A percentile compares a stretch with the other conserved stretches of the same genome.
These are phyloP conservation scores for Melanerpes aurifrons DNA, from an alignment of 2,113 vertebrate species.

Conservation along the genomic window DNA sequence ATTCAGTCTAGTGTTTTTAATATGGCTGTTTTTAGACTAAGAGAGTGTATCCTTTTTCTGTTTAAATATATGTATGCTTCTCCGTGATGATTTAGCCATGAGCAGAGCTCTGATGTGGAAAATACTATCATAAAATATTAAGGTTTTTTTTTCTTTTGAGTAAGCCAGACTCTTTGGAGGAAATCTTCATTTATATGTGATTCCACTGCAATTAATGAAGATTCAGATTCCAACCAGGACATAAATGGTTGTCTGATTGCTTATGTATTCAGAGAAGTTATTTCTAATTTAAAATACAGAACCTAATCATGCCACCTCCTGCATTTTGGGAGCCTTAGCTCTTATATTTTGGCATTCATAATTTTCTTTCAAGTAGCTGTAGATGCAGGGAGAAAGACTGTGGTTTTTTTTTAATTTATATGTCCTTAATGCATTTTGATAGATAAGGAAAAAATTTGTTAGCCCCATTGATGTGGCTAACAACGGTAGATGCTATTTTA, in stretches of 20 bases:
- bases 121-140: slow-evolving; percentile 44
- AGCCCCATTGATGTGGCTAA: not conserved
- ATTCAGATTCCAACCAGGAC: slow-evolving; percentile 27
- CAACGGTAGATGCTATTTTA: slow-evolving; percentile 4
- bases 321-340: slow-evolving; percentile 51
- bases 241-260: slow-evolving; percentile 57
- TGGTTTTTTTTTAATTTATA: slow-evolving; percentile 22
- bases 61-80: slow-evolving; percentile 44
- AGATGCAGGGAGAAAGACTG: slow-evolving; percentile 33
- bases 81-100: not conserved
- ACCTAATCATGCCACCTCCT: slow-evolving; percentile 52
- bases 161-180: slow-evolving; percentile 8
- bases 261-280: slow-evolving; percentile 62
- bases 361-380: slow-evolving; percentile 67
- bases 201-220: slow-evolving; percentile 64
- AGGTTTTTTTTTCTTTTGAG: slow-evolving; percentile 3
- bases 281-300: slow-evolving; percentile 71
- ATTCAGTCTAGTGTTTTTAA: slow-evolving; percentile 52
- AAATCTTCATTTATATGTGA: slow-evolving; percentile 49
- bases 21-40: slow-evolving; percentile 45
- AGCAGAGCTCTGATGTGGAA: slow-evolving; percentile 38
- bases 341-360: slow-evolving; percentile 66
- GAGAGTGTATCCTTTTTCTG: slow-evolving; percentile 47
- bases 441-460: slow-evolving; percentile 4
- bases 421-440: slow-evolving; percentile 63